Evolutionary conservation across 2,888 invertebrate species (phyloP).

Genomic region (Eulithis prunata): DNA sequence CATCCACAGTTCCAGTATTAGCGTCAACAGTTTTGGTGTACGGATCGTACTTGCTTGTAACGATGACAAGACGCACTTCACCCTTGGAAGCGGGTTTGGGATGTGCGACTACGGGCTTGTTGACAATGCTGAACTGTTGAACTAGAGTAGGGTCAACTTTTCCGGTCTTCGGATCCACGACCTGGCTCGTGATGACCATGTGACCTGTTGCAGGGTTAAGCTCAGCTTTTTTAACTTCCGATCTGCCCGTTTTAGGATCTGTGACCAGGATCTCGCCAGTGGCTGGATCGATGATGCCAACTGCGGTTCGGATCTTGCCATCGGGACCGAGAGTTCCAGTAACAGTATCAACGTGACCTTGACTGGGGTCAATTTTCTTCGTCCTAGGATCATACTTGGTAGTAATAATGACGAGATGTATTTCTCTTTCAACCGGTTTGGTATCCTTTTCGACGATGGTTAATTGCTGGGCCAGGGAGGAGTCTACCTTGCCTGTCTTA

Average conservation of each 20-base stretch:
- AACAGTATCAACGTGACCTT: slow-evolving; percentile 80
- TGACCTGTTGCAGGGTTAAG: slow-evolving; percentile 83
- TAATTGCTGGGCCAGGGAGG: slow-evolving; percentile 82
- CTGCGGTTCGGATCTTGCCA: slow-evolving; percentile 84
- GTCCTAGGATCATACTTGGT: slow-evolving; percentile 85
- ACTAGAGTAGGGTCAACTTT: slow-evolving; percentile 84
- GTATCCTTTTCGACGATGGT: slow-evolving; percentile 76
- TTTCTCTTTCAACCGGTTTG: slow-evolving; percentile 75
- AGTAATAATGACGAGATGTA: slow-evolving; percentile 85
- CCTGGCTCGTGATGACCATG: slow-evolving; percentile 83
- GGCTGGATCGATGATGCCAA: slow-evolving; percentile 86
- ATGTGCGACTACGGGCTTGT: slow-evolving; percentile 71
- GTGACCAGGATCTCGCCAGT: slow-evolving; percentile 81
- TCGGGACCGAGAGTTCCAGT: slow-evolving; percentile 84
- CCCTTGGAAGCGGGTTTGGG: slow-evolving; percentile 70
- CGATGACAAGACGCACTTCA: slow-evolving; percentile 73
- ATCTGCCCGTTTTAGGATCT: slow-evolving; percentile 75
- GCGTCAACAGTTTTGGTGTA: slow-evolving; percentile 84
- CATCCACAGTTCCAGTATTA: slow-evolving; percentile 80
- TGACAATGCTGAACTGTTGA: slow-evolving; percentile 79
- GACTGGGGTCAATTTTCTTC: slow-evolving; percentile 73
- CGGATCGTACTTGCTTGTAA: slow-evolving; percentile 84
- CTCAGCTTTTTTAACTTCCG: slow-evolving; percentile 84
- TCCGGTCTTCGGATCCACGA: slow-evolving; percentile 84
- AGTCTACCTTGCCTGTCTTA: slow-evolving; percentile 83